Conservation (phyloP, 2,113 vertebrate genomes). For the Haemorhous mexicanus region DNA sequence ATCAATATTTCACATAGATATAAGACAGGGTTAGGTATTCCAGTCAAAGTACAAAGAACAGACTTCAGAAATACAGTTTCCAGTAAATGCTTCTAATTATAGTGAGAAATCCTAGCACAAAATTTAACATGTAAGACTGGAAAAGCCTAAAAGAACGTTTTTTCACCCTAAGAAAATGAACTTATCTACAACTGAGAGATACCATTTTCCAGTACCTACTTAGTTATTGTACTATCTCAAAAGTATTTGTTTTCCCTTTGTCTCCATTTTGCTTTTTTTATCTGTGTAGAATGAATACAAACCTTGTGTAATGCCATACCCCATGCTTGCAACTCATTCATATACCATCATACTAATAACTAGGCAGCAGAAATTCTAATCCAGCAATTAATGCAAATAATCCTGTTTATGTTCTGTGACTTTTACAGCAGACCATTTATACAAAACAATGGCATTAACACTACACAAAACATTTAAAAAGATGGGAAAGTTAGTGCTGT, state of each 20-base stretch:
- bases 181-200: not conserved
- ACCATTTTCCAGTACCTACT: not conserved
- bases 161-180: not conserved
- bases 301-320: not conserved
- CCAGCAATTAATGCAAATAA: not conserved
- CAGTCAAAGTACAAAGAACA: not conserved
- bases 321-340: not conserved
- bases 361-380: not conserved
- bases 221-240: not conserved
- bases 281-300: not conserved
- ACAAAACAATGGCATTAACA: not conserved
- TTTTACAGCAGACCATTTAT: not conserved
- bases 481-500: constrained; percentile 17
- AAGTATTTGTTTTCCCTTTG: not conserved
- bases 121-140: not conserved
- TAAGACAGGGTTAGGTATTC: not conserved
- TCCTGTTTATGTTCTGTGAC: not conserved
- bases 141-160: not conserved
- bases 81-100: not conserved
- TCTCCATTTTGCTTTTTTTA: not conserved
- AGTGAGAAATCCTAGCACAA: not conserved
- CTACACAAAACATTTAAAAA: not conserved
- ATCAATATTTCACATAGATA: not conserved
- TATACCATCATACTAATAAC: not conserved
- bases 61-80: not conserved